A percentile compares a stretch with the other conserved stretches of the same genome.
Evolutionary conservation across 2,113 vertebrate genomes (phyloP).

Genomic region (Colaptes auratus): DNA sequence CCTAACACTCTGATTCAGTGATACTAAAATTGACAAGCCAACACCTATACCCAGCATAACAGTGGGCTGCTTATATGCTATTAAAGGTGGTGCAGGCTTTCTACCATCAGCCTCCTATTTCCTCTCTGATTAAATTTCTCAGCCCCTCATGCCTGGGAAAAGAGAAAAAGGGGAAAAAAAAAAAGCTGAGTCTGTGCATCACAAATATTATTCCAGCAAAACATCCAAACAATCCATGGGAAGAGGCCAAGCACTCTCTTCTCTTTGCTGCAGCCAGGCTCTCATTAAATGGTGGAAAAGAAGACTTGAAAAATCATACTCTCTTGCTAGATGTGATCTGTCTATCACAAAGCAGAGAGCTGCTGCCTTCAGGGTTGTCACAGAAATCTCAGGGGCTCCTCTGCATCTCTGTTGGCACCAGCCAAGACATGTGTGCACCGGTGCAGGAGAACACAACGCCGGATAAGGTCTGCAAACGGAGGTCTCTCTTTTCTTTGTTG

Average conservation of each 20-base stretch:
- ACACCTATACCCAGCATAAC: not conserved
- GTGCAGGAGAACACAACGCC: not conserved
- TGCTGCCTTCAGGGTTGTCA: not conserved
- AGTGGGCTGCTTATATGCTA: not conserved
- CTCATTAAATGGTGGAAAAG: not conserved
- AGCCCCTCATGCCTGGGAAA: not conserved
- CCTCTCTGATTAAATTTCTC: not conserved
- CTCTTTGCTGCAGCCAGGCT: not conserved
- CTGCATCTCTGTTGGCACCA: not conserved
- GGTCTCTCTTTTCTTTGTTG: not conserved
- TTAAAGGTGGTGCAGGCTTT: not conserved
- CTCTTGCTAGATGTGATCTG: not conserved
- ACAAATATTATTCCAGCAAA: not conserved
- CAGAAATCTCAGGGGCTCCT: not conserved
- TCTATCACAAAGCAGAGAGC: not conserved
- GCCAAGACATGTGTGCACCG: fast-evolving
- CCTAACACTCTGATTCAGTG: no score
- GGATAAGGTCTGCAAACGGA: not conserved
- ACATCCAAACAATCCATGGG: not conserved
- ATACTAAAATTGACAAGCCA: not conserved
- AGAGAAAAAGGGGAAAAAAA: no score
- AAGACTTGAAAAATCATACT: not conserved
- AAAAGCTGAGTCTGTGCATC: not conserved
- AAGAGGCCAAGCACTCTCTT: not conserved
- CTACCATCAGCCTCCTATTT: not conserved